Percentiles rank a stretch among this genome's conserved stretches.
phyloP scores from a whole-genome alignment of 2,797 vertebrate genomes.

The Iguana delicatissima region DNA sequence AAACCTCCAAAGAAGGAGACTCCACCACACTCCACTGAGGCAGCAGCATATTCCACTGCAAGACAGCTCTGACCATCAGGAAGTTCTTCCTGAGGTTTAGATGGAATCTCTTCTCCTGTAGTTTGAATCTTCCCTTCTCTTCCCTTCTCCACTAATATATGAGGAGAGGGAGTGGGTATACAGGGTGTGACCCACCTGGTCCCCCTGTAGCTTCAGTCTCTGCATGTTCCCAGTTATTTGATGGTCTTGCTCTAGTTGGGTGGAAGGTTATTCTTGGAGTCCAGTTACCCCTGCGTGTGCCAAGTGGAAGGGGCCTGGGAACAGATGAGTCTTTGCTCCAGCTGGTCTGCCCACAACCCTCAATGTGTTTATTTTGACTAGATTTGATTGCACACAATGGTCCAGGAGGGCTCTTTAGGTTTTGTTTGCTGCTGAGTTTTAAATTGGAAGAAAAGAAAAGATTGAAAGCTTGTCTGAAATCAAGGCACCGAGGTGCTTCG shows the following conservation, averaged over 20 bases:
- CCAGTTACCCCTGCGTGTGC: not conserved
- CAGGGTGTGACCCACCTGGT: too few relatives aligned
- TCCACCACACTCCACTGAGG: too few relatives aligned
- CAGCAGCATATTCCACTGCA: too few relatives aligned
- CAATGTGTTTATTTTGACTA: not conserved
- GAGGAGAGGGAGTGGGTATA: too few relatives aligned
- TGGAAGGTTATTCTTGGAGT: not conserved
- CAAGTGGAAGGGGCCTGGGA: not conserved
- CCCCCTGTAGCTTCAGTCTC: too few relatives aligned
- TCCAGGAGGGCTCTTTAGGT: slow-evolving; percentile 14
- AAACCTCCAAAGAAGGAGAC: too few relatives aligned
- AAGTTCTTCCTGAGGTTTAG: too few relatives aligned
- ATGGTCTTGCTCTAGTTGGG: not conserved
- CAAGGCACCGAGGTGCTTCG: slow-evolving; percentile 32
- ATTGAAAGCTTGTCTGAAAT: slow-evolving; percentile 31
- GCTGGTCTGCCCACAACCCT: accelerated
- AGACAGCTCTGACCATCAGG: too few relatives aligned
- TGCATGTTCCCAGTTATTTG: too few relatives aligned
- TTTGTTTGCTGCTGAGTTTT: slow-evolving; percentile 43
- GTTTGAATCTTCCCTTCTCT: too few relatives aligned
- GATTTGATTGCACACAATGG: not conserved
- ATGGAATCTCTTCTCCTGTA: too few relatives aligned
- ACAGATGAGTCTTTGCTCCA: not conserved
- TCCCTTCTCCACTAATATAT: too few relatives aligned
- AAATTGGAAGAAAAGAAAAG: slow-evolving; percentile 40